phyloP scores from a whole-genome alignment of 1,140 invertebrate species.

The Andricus grossulariae region DNA sequence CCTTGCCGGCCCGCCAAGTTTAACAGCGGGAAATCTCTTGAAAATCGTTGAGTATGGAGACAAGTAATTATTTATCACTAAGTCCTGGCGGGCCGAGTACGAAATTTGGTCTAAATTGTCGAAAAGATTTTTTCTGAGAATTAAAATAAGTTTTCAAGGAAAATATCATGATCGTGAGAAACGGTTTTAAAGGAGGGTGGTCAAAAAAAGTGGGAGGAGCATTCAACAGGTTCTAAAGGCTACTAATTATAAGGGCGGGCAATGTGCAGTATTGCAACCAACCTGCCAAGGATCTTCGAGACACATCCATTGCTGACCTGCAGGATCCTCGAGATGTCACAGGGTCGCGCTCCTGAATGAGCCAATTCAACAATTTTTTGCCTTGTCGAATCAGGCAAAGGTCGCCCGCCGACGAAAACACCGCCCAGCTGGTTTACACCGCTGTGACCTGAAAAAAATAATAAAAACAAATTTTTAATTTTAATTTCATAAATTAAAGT shows the following conservation, averaged over 20 bases:
- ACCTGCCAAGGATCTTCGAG: constrained; percentile 91
- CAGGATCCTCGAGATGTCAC: constrained; percentile 95
- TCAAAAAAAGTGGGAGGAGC: background rate
- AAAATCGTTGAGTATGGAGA: too few relatives aligned
- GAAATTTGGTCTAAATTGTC: background rate
- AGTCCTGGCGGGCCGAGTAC: background rate
- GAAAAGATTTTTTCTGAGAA: background rate
- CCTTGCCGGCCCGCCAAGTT: too few relatives aligned
- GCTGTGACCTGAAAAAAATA: constrained; percentile 86
- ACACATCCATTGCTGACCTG: constrained; percentile 95
- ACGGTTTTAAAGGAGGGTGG: background rate
- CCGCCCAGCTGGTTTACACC: constrained; percentile 99
- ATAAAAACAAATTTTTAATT: too few relatives aligned
- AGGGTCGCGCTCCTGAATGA: constrained; percentile 93
- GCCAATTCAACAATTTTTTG: constrained; percentile 97
- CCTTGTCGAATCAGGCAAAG: constrained; percentile 94
- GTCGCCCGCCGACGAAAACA: constrained; percentile 97
- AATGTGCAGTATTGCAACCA: constrained; percentile 72
- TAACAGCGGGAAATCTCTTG: too few relatives aligned
- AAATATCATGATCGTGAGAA: constrained; percentile 5
- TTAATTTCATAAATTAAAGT: constrained; percentile 1
- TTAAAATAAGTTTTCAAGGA: background rate
- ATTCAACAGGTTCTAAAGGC: background rate
- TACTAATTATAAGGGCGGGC: constrained; percentile 36
- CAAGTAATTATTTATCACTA: too few relatives aligned